Evolutionary conservation across 2,888 invertebrate species (phyloP).

Genomic region (Adelognathus sp.): DNA sequence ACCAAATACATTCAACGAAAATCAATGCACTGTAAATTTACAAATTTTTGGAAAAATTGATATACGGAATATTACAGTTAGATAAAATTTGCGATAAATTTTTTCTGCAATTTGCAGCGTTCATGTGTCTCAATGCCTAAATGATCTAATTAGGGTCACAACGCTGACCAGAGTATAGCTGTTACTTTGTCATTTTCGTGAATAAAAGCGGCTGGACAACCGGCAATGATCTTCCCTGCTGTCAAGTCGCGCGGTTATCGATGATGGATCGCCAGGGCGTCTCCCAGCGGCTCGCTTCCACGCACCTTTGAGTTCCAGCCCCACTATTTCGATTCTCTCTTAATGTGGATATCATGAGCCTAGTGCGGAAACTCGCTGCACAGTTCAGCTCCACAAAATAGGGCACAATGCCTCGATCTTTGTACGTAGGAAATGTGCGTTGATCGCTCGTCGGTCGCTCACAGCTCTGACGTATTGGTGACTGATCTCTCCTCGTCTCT

Average conservation of each 20-base stretch:
- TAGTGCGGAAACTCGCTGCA: constrained; percentile 38
- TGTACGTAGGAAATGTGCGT: constrained; percentile 19
- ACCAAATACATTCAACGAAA: too few relatives aligned
- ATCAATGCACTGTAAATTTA: too few relatives aligned
- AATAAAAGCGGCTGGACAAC: background rate
- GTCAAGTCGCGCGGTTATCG: constrained; percentile 53
- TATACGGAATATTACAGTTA: too few relatives aligned
- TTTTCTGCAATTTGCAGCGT: too few relatives aligned
- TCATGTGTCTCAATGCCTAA: too few relatives aligned
- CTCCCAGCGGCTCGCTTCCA: constrained; percentile 34
- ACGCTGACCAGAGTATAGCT: background rate
- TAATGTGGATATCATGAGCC: constrained; percentile 56
- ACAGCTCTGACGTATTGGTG: constrained; percentile 48
- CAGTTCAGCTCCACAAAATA: constrained; percentile 37
- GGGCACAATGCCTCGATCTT: constrained; percentile 43
- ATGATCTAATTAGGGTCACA: background rate
- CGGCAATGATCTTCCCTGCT: constrained; percentile 32
- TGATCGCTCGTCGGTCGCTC: constrained; percentile 33
- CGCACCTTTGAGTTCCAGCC: constrained; percentile 32
- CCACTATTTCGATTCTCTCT: constrained; percentile 3
- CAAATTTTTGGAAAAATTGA: too few relatives aligned
- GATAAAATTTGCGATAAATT: too few relatives aligned
- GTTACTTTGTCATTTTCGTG: background rate
- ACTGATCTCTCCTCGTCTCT: constrained; percentile 43
- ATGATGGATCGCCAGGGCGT: constrained; percentile 56